Percentiles rank a stretch among this genome's conserved stretches.
Evolutionary conservation across 2,888 invertebrate genomes (phyloP).

Genomic region (Hecatera dysodea): DNA sequence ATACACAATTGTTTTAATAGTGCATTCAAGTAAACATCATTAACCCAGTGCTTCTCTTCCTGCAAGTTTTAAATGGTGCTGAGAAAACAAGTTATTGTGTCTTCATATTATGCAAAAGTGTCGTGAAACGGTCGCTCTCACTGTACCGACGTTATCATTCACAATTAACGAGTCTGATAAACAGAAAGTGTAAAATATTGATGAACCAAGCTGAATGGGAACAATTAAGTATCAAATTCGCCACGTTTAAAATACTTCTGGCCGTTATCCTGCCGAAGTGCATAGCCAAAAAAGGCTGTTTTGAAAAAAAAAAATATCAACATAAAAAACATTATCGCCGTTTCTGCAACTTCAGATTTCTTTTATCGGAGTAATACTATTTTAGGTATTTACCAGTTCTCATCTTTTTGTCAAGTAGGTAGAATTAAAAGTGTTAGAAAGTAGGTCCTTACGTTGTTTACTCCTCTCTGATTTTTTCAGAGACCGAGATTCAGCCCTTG

Average conservation of each 20-base stretch:
- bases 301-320: neutral
- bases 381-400: too few relatives aligned
- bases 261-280: neutral
- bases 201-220: neutral
- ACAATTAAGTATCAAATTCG: constrained; percentile 3
- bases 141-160: constrained; percentile 1
- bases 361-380: neutral
- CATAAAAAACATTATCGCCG: neutral
- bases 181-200: constrained; percentile 1
- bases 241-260: neutral
- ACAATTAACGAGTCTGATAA: constrained; percentile 1
- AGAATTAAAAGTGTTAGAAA: neutral
- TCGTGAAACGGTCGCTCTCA: constrained; percentile 23
- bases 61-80: constrained; percentile 13
- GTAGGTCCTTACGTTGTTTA: neutral
- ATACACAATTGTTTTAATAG: constrained; percentile 7
- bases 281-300: neutral
- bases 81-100: constrained; percentile 45
- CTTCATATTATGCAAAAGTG: constrained; percentile 24
- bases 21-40: constrained; percentile 8
- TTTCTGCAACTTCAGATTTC: neutral
- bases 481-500: neutral
- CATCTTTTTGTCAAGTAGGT: neutral
- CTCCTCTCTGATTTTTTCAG: neutral
- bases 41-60: constrained; percentile 4